These are phyloP conservation scores for Arbacia lixula DNA, from an alignment of 53 echinoderm and acorn worm genomes.

Conservation along the genomic window DNA sequence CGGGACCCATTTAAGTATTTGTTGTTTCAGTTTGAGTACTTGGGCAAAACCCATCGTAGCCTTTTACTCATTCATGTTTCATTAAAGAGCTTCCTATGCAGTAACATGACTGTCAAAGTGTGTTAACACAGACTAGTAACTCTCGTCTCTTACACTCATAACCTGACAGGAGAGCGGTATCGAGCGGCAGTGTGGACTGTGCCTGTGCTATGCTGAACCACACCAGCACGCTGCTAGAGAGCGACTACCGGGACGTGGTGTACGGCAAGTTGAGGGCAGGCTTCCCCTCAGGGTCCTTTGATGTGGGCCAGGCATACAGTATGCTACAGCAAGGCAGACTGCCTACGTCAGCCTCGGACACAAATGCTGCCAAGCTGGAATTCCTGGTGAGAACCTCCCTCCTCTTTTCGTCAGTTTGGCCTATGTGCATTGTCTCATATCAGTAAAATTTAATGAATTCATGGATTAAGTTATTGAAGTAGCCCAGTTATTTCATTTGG, in stretches of 20 bases:
- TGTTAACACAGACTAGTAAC: too few relatives aligned
- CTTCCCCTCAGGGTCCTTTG: constrained; percentile 96
- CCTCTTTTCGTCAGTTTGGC: too few relatives aligned
- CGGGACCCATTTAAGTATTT: too few relatives aligned
- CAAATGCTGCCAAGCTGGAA: constrained; percentile 94
- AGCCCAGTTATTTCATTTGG: too few relatives aligned
- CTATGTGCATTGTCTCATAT: too few relatives aligned
- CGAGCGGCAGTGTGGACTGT: constrained; percentile 93
- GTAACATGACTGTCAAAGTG: too few relatives aligned
- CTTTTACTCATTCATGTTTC: too few relatives aligned
- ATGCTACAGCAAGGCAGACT: constrained; percentile 97
- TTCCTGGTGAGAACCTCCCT: constrained; percentile 91
- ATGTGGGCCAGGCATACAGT: constrained; percentile 95
- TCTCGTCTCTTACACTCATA: background rate
- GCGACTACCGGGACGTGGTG: constrained; percentile 87
- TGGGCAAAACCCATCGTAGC: too few relatives aligned
- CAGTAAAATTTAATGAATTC: too few relatives aligned
- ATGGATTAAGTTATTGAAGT: too few relatives aligned
- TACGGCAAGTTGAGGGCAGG: constrained; percentile 94
- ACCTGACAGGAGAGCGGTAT: constrained; percentile 84
- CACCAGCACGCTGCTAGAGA: constrained; percentile 85
- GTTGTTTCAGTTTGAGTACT: too few relatives aligned
- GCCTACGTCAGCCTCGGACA: constrained; percentile 89
- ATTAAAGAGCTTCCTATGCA: too few relatives aligned
- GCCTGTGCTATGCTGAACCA: constrained; percentile 97